Evolutionary conservation across 2,888 invertebrate genomes (phyloP), one percentile per base, ranked within the genome.

Genomic region (Diplazon laetatorius): DNA sequence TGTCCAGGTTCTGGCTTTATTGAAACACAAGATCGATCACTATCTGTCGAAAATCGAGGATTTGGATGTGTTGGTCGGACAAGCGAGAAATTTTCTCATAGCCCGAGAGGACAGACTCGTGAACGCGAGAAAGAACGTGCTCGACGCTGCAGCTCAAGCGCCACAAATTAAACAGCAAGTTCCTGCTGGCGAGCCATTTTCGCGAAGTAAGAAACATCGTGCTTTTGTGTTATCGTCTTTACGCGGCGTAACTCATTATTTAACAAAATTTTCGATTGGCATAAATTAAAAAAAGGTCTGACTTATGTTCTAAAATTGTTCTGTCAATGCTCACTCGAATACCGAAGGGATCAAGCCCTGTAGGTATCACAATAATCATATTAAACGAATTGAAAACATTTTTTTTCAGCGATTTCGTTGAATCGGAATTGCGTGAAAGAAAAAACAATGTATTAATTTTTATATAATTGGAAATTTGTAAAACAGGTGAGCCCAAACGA

Each of bases 1-100:
- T 8, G 0, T n/a, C 6, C 87, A 95, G 95, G 94, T 96, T 80
- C 92, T 97, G 84, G 94, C 95, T 76, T 94, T 95, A 57, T 92
- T 98, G 57, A 97, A 97, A 86, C 96, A 97, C 83, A 96, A 96
- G 91, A 94, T 98, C 60, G 98, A 99, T 89, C 95, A 95, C 78
- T 93, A 95, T 87, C 93, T 96, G 81, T 93, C 90, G 0, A 93
- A 92, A 25, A 91, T 94, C 75, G 92, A 93, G 9, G 93, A 95
- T 86, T 89, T 93, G 25, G 94, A 94, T 83, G 91, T 96, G 55
- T 76, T 91, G 59, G 94, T 98, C 20, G 94, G 95, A 88, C 95
- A 95, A 87, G 97, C 97, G 12, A 93, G 96, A 78, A 93, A 95
- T 59, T 96, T 95, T 89, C 92, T 98, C 63, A 94, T 96, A 68